Evolutionary conservation across 2,113 vertebrate genomes (phyloP), one percentile per base, ranked within the genome.

Genomic region (Suncus etruscus): DNA sequence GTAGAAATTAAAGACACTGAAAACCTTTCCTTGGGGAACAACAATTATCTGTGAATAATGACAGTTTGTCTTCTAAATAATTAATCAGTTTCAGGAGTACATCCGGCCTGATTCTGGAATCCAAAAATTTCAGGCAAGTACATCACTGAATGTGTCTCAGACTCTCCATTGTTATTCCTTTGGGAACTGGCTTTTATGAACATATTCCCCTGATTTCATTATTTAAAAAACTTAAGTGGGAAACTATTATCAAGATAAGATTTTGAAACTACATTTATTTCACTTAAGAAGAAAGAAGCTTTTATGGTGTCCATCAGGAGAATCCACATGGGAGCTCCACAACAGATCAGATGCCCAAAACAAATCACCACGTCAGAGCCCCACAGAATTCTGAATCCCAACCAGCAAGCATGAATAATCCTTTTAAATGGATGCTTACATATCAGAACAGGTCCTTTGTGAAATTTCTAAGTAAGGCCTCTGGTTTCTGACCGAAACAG

Each of bases 331-430:
- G 90, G 93, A 95, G 76, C 86, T 25, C 29, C 32, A 58, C 32
- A 91, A 48, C 63, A 95, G 88, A 94, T 95, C 85, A 92, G 92
- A 95, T 95, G 86, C 75, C 91, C 91, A 90, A 93, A 93, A 88
- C 95, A 92, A 96, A 95, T 94, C n/a, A 51, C 77, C 87, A 89
- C 72, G 27, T 95, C 94, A 89, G 91, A 96, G 93, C 68, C 83
- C 88, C 83, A 89, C 77, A 51, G 94, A 88, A 91, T 85, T 73
- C 95, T 87, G 95, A 94, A 94, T 94, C 93, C 86, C 94, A 82
- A 95, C 95, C 77, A 93, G 95, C 93, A 94, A 92, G 95, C 95
- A 93, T 94, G 94, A 97, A 96, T 93, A 95, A 96, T 96, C 95
- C 95, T 96, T 96, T 96, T 80, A 94, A 93, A 96, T 77, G 90